Evolutionary conservation across 2,797 vertebrate species (phyloP), one percentile per base, ranked within the genome.

Genomic region (Microhierax caerulescens): DNA sequence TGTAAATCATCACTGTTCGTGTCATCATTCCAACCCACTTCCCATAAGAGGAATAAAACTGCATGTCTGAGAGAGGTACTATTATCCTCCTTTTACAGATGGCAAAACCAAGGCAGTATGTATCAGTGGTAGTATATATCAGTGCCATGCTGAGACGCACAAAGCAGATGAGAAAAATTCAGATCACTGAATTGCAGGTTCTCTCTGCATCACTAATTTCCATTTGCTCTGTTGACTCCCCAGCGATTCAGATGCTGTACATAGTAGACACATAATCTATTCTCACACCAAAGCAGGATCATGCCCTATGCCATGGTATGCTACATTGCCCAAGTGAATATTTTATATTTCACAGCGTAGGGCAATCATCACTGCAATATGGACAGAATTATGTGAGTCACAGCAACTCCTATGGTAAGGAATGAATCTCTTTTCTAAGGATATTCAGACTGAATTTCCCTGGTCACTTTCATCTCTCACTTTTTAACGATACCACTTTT

Each of bases 121-220:
- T 36, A 37, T 24, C 28, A 68, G 43, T 6, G 2, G 34, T 2
- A 57, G 23, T 27, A 57, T 2, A 5, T n/a, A 72, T 61, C 79
- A 75, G 41, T 24, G 43, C 39, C 54, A 47, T 7, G 32, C 37
- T 63, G 65, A 65, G 80, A 54, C 84, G 70, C 43, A 95, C 47
- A 88, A 79, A 76, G 67, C 39, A 17, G 20, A 57, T 19, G 54
- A 81, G 76, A 72, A 89, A 53, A 72, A 68, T 65, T 72, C 63
- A 88, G 27, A 88, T 23, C 34, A 63, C 30, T 86, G 47, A 90
- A 78, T 22, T 78, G 41, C 18, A 83, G 54, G 64, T 69, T 90
- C 69, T 77, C 30, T 90, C 77, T 86, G 73, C 84, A 87, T 81
- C 61, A 81, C 79, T 90, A 37, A 88, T 61, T 92, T 94, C 81